Base-by-base conservation (phyloP, 2,888 invertebrate species). In the Chrysopilus asiliformis region DNA sequence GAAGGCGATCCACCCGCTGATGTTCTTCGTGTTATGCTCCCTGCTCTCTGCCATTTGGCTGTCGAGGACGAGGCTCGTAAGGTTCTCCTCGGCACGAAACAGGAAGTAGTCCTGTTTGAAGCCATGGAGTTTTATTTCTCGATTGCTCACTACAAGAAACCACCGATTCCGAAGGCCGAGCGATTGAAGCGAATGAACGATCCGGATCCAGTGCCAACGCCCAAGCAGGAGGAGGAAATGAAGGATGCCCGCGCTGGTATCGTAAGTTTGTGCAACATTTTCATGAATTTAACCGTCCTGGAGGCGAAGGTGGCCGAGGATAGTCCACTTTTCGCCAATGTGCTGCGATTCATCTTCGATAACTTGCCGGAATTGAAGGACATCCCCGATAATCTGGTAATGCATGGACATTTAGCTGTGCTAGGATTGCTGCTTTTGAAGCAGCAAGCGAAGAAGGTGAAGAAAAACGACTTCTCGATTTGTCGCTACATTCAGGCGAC, bases 221-320 rank as follows among this genome's bases (percentile, higher is more conserved):
- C 79, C 1, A 73, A 78, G 53, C 67, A 82, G 44, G 57, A 82
- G 39, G 83, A 82, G 51, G 80, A 83, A 47, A 85, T 86, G 79
- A 79, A 79, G 51, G 83, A 85, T 57, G 83, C 87, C 0, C 73
- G 86, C 41, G 70, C 76, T 3, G 86, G 89, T 0, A 80, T 93
- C 70, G 79, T 85, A 43, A 85, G 89, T 47, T 72, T 86, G 19
- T 91, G 90, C 60, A 90, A 90, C 54, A 80, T 90, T 40, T 76
- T 93, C 46, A 87, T 93, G 83, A 93, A 93, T 56, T 70, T 93
- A 3, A 83, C 86, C 10, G 91, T 91, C 0, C 61, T 91, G 40
- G 91, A 91, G 49, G 77, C 83, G 0, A 82, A 83, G 58, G 65
- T 83, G 31, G 85, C 87, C 5, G 83, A 85, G 54, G 77, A 78